phyloP scores from a whole-genome alignment of 2,888 invertebrate species.

The Gisinianus flammeolus region DNA sequence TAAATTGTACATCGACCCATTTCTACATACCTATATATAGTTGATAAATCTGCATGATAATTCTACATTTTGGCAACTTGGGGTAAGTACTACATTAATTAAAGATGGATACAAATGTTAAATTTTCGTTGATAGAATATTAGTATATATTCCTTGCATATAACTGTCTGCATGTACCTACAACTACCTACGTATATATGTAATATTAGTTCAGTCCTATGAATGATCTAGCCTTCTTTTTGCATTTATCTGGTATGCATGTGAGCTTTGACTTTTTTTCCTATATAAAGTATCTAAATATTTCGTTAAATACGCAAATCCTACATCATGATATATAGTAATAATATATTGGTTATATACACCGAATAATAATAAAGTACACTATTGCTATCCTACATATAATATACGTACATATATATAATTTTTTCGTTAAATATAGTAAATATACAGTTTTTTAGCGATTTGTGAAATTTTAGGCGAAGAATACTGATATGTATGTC shows the following conservation, averaged over 20 bases:
- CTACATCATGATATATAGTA: too few species aligned
- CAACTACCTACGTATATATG: background rate
- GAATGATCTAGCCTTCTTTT: background rate
- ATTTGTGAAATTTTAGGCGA: conserved; percentile 30
- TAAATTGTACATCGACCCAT: too few species aligned
- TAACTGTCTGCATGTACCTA: too few species aligned
- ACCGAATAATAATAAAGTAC: background rate
- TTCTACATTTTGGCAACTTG: conserved; percentile 25
- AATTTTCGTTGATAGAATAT: conserved; percentile 26
- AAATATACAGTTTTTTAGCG: conserved; percentile 16
- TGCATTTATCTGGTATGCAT: background rate
- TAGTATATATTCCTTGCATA: background rate
- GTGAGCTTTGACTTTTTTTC: background rate
- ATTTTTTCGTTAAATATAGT: too few species aligned
- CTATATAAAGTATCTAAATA: too few species aligned
- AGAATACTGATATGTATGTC: conserved; percentile 38
- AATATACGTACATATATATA: background rate
- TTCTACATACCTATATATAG: too few species aligned
- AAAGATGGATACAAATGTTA: conserved; percentile 17
- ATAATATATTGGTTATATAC: too few species aligned
- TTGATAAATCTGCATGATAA: too few species aligned
- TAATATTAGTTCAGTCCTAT: background rate
- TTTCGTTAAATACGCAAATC: too few species aligned
- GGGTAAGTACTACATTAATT: conserved; percentile 7
- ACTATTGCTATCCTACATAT: background rate